Base-by-base conservation (phyloP, 2,797 vertebrate genomes). In the Cebuella pygmaea region DNA sequence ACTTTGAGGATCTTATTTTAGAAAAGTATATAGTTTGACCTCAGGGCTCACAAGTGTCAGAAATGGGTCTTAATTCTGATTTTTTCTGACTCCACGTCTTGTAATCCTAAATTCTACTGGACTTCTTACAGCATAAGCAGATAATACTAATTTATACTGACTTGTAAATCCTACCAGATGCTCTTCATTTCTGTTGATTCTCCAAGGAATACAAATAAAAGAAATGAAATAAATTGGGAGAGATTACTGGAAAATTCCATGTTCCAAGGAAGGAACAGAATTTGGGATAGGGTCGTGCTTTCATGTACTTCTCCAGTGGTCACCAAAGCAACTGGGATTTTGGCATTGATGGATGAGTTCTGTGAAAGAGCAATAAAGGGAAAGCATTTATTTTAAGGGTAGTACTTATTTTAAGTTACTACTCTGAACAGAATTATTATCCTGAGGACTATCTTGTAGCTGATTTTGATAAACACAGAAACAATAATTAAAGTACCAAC, bases 1-100 rank as follows among this genome's bases (percentile, higher is more conserved):
- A 91, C 30, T 61, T 93, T 70, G 86, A 93, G 19, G 17, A 61
- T 93, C 74, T 94, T 91, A 44, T 59, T 79, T 95, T 86, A 91
- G 52, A 46, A 46, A 84, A 7, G n/a, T 87, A 59, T 57, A 48
- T 55, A 64, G 8, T 95, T 93, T 94, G 59, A 95, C 41, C 50
- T 10, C 22, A 86, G 14, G 46, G 33, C 27, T 96, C 17, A 72
- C 48, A 86, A 50, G 44, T 85, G 41, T 88, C 55, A 72, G 64
- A 95, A 86, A 50, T 82, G 64, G 57, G 36, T 59, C 74, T 81
- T 13, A 7, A 46, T 52, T 3, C 24, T 46, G n/a, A 88, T 59
- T 86, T 13, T 26, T 52, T 36, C 20, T 86, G 48, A 82, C 48
- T 55, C 59, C 20, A 79, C 86, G 57, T 41, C 26, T 61, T 86